Evolutionary conservation across 2,888 invertebrate genomes (phyloP).

Genomic region (Limnephilus marmoratus): DNA sequence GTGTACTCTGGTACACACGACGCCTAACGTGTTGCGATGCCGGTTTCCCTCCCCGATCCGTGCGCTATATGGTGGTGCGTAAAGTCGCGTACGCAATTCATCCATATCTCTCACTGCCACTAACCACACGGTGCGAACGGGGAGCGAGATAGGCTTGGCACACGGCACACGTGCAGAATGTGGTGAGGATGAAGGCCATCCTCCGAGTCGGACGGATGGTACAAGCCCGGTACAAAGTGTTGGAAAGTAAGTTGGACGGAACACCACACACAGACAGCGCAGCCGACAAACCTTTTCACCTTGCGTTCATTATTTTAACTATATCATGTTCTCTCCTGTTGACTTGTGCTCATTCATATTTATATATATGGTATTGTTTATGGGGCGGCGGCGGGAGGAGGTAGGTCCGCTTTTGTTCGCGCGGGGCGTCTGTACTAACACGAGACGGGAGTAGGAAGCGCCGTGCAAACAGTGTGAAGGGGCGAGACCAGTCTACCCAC

Average conservation of each 20-base stretch:
- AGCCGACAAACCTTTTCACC: constrained; percentile 77
- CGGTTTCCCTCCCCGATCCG: background rate
- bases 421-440: constrained; percentile 25
- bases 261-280: constrained; percentile 32
- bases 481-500: background rate
- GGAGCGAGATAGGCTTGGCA: background rate
- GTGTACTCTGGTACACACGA: background rate
- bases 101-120: background rate
- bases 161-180: constrained; percentile 57
- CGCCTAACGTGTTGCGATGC: background rate
- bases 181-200: constrained; percentile 60
- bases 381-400: background rate
- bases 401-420: background rate
- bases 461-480: constrained; percentile 74
- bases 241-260: background rate
- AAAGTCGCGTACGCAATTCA: background rate
- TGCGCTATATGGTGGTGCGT: background rate
- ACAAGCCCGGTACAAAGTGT: background rate
- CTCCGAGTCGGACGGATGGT: background rate
- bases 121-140: background rate
- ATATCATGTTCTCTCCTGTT: constrained; percentile 76
- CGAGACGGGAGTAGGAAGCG: constrained; percentile 62
- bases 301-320: constrained; percentile 75
- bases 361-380: constrained; percentile 45
- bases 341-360: constrained; percentile 62